Conservation (phyloP, 2,797 vertebrate genomes). For the Tamandua tetradactyla region DNA sequence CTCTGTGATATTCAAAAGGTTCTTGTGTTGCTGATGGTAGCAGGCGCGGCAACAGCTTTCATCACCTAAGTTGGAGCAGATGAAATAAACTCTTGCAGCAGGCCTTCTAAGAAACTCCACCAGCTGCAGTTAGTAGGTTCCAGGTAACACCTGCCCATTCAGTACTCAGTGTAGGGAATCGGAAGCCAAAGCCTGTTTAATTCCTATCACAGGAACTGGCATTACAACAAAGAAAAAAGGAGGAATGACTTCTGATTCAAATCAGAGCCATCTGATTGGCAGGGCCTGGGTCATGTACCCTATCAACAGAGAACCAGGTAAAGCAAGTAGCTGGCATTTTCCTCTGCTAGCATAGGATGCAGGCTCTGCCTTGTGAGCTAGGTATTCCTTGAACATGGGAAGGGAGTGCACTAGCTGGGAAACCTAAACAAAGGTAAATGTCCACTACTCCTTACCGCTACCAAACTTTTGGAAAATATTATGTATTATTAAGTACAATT, state of each 20-base stretch:
- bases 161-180: background rate
- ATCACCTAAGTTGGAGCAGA: slow-evolving; percentile 16
- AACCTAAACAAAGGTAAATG: background rate
- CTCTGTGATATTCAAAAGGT: slow-evolving; percentile 42
- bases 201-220: background rate
- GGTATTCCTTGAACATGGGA: background rate
- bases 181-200: background rate
- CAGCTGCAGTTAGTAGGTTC: slow-evolving; percentile 26
- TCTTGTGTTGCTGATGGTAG: background rate
- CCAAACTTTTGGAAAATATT: slow-evolving; percentile 11
- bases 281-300: background rate
- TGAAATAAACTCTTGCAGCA: background rate
- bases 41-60: background rate
- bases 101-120: background rate
- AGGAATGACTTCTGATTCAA: slow-evolving; percentile 15
- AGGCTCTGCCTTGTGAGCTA: background rate
- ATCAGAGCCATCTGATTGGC: background rate
- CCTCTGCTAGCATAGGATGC: background rate
- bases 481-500: background rate
- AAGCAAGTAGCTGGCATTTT: background rate
- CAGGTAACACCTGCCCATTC: background rate
- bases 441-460: background rate
- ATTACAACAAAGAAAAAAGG: background rate
- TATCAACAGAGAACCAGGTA: background rate
- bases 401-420: background rate